phyloP scores from a whole-genome alignment of 2,797 vertebrate genomes.

The Anabacerthia variegaticeps region DNA sequence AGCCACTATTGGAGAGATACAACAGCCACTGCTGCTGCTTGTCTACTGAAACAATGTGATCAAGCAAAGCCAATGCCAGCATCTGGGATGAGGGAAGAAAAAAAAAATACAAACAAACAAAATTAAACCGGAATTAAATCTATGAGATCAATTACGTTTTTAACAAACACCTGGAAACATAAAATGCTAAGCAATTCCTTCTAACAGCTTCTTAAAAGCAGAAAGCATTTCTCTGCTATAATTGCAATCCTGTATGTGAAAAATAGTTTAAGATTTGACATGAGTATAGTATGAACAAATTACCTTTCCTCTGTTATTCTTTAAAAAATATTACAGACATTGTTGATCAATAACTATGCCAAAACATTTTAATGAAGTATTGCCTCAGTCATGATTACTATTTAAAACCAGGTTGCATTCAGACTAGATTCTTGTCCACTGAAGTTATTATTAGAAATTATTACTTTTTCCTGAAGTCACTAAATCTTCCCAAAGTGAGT shows the following conservation, averaged over 20 bases:
- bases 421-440: neutral
- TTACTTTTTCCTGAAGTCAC: neutral
- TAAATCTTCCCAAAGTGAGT: neutral
- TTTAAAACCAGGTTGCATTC: neutral
- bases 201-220: neutral
- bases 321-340: neutral
- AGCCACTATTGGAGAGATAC: conserved; percentile 94
- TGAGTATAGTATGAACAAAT: neutral
- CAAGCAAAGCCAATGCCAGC: conserved; percentile 92
- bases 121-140: neutral
- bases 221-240: neutral
- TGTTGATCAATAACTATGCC: neutral
- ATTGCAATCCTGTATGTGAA: neutral
- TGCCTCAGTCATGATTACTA: neutral
- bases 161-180: neutral
- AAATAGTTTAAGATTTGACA: neutral
- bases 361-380: neutral
- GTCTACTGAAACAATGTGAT: conserved; percentile 93
- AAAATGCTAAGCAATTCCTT: neutral
- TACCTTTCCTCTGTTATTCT: neutral
- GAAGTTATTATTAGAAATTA: neutral
- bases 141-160: neutral
- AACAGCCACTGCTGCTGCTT: conserved; percentile 94
- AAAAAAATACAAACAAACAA: neutral
- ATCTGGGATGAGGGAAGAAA: conserved; percentile 77